Conservation (phyloP, 2,888 invertebrate species). For the Autographa pulchrina region DNA sequence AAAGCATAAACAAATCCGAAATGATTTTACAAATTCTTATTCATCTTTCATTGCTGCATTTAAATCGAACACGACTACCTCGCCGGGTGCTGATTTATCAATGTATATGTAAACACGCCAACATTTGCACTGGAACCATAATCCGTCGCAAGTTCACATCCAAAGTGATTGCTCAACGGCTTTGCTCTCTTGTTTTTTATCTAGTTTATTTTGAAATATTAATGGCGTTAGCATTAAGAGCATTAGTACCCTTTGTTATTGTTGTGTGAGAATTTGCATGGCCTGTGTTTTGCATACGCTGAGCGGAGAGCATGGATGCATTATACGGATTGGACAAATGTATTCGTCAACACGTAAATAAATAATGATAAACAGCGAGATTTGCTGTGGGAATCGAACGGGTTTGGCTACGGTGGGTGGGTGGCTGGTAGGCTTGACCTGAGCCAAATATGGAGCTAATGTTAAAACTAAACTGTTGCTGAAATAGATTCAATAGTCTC, state of each 20-base stretch:
- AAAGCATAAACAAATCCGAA: not conserved
- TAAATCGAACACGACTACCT: slow-evolving; percentile 22
- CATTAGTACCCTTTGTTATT: slow-evolving; percentile 87
- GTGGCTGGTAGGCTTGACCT: slow-evolving; percentile 13
- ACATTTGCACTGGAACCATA: slow-evolving; percentile 40
- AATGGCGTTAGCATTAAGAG: slow-evolving; percentile 86
- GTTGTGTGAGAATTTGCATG: slow-evolving; percentile 82
- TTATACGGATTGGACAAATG: slow-evolving; percentile 78
- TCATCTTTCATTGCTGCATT: slow-evolving; percentile 17
- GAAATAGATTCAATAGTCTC: not conserved
- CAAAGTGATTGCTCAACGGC: slow-evolving; percentile 62
- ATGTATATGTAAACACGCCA: slow-evolving; percentile 22
- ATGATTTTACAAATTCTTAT: not conserved
- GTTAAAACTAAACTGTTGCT: not conserved
- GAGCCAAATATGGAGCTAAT: not conserved
- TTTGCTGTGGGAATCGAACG: slow-evolving; percentile 39
- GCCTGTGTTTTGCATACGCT: slow-evolving; percentile 76
- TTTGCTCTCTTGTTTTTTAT: slow-evolving; percentile 77
- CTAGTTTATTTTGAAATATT: slow-evolving; percentile 88
- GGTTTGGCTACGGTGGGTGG: slow-evolving; percentile 16
- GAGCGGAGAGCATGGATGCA: slow-evolving; percentile 67
- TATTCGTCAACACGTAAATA: slow-evolving; percentile 87
- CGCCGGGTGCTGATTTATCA: slow-evolving; percentile 10
- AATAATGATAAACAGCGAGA: slow-evolving; percentile 82
- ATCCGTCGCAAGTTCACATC: slow-evolving; percentile 61